Percentiles rank a stretch among this genome's conserved stretches.
These are phyloP conservation scores for Oplegnathus fasciatus DNA, from an alignment of 2,113 vertebrate species.

Conservation along the genomic window DNA sequence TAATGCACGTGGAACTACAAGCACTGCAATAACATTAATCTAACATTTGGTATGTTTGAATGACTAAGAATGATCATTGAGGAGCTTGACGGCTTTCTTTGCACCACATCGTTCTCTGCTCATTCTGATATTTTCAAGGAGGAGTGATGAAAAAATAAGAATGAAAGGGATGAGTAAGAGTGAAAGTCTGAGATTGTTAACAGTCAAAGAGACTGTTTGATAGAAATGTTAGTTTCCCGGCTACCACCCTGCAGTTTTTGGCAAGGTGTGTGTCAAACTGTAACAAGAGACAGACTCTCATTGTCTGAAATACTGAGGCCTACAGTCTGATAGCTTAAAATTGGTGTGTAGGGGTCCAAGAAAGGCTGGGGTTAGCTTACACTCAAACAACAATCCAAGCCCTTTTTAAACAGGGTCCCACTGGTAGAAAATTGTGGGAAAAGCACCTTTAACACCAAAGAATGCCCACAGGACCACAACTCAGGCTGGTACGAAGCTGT, in stretches of 20 bases:
- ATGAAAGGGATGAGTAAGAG: background rate
- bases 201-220: background rate
- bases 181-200: background rate
- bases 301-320: constrained; percentile 54
- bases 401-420: constrained; percentile 28
- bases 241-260: constrained; percentile 1
- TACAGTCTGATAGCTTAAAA: constrained; percentile 49
- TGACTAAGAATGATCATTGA: background rate
- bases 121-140: background rate
- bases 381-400: constrained; percentile 55
- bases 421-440: constrained; percentile 70
- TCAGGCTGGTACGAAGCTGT: constrained; percentile 48
- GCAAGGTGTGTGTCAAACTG: constrained; percentile 3
- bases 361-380: constrained; percentile 59
- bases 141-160: background rate
- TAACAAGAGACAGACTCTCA: constrained; percentile 44
- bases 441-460: constrained; percentile 62
- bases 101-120: background rate
- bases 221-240: background rate
- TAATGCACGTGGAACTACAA: background rate
- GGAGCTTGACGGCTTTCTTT: background rate
- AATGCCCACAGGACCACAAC: constrained; percentile 57
- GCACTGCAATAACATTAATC: constrained; percentile 19
- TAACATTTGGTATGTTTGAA: constrained; percentile 25
- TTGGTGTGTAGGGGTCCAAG: constrained; percentile 46